Evolutionary conservation across 1,140 invertebrate genomes (phyloP), one percentile per base, ranked within the genome.

Genomic region (Sitophilus oryzae): DNA sequence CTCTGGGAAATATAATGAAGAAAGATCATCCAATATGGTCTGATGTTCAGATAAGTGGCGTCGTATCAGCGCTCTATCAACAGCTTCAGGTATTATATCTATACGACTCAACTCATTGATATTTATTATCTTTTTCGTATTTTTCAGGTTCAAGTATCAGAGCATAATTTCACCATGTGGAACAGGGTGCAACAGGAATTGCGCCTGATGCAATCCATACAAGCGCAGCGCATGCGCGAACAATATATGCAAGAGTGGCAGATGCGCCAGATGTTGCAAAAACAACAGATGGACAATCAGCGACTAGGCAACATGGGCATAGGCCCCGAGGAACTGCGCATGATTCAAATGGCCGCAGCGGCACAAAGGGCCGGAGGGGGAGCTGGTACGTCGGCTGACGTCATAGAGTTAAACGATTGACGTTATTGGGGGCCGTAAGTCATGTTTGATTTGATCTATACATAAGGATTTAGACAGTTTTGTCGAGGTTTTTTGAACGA

Each of bases 21-120:
- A 55, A 59, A 37, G 69, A 71, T 23, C 66, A 71, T 57, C 65
- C 67, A 2, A 56, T 45, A 1, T 68, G 63, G 61, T 65, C 60
- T 1, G 57, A 62, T 6, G 34, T 52, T 8, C 66, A 71, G 52
- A 62, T 71, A 18, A 65, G 56, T 22, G 53, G 57, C 8, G 63
- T 69, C 6, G 48, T 69, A 14, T 67, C 69, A 1, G 54, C 59
- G 8, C 46, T 69, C 10, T 45, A 67, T 9, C 56, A 64, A 11
- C 61, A 66, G 23, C 36, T 69, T 35, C 57, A 57, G 15, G 56
- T 59, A 35, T 43, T 34, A 50, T 8, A 14, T 49, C 10, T n/a
- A 10, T 25, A 47, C 15, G n/a, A 42, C n/a, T n/a, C n/a, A n/a
- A n/a, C n/a, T n/a, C n/a, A n/a, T n/a, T n/a, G n/a, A n/a, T n/a